A percentile compares a stretch with the other conserved stretches of the same genome.
Conservation (phyloP, 2,888 invertebrate genomes). For the Brenthis daphne region DNA sequence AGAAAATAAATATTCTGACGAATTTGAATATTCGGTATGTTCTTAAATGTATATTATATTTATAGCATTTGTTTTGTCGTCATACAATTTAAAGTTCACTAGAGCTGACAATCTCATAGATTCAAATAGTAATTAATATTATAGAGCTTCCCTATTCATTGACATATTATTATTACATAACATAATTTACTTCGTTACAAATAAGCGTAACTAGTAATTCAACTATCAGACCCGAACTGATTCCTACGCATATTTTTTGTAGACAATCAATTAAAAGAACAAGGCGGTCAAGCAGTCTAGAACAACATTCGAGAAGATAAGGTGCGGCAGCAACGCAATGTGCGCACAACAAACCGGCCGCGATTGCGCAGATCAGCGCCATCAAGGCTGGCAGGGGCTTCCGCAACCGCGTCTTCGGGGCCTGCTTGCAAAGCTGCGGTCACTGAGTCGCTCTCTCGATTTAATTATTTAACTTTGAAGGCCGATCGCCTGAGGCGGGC, state of each 20-base stretch:
- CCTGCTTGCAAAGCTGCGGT: conserved; percentile 49
- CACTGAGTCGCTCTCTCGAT: conserved; percentile 67
- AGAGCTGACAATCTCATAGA: too few relatives aligned
- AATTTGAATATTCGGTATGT: too few relatives aligned
- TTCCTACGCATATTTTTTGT: conserved; percentile 40
- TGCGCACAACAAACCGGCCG: conserved; percentile 74
- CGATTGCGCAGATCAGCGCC: conserved; percentile 79
- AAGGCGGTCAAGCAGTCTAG: conserved; percentile 53
- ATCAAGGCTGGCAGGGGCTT: conserved; percentile 76
- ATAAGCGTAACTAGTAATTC: conserved; percentile 5
- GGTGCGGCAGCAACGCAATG: conserved; percentile 70
- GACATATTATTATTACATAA: too few relatives aligned
- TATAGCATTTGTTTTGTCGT: too few relatives aligned
- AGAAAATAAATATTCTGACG: too few relatives aligned
- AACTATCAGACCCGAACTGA: conserved; percentile 23
- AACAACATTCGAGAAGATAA: conserved; percentile 67
- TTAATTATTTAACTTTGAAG: conserved; percentile 80
- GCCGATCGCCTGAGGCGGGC: conserved; percentile 80
- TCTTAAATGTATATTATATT: too few relatives aligned
- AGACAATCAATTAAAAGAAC: conserved; percentile 50
- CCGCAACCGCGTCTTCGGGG: conserved; percentile 76
- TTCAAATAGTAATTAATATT: too few relatives aligned
- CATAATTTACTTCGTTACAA: too few relatives aligned
- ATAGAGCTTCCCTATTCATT: too few relatives aligned
- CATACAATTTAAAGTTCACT: too few relatives aligned